Conservation (phyloP, 2,797 vertebrate species). For the Tamandua tetradactyla region DNA sequence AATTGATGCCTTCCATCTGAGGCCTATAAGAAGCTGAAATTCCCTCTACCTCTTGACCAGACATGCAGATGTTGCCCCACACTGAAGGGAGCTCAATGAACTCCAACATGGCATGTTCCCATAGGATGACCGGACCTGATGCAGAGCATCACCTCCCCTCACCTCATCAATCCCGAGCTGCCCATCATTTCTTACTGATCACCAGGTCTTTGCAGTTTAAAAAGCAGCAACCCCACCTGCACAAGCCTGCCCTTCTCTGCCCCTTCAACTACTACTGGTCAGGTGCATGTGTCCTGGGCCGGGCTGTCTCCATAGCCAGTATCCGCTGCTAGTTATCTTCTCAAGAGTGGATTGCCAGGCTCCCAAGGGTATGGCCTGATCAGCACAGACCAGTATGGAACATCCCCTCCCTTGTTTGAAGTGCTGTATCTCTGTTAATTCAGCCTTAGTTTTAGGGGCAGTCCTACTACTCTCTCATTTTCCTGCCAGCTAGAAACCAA, state of each 20-base stretch:
- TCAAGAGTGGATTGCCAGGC: background rate
- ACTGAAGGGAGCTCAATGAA: background rate
- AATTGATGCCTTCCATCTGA: no score
- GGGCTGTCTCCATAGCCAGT: background rate
- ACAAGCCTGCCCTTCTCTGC: background rate
- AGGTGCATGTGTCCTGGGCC: background rate
- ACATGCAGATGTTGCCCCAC: background rate
- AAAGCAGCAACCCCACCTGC: background rate
- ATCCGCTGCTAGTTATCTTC: background rate
- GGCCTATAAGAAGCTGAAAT: background rate
- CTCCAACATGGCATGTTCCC: background rate
- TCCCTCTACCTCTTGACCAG: background rate
- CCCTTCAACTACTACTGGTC: background rate
- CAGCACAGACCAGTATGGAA: background rate
- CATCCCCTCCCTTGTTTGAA: background rate
- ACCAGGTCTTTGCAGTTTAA: background rate
- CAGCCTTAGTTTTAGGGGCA: background rate
- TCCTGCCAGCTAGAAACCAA: no score
- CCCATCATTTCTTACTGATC: background rate
- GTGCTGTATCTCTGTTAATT: background rate
- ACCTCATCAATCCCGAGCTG: rapidly evolving
- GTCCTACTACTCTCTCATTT: no score
- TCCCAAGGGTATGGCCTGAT: background rate
- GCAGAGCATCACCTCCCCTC: background rate
- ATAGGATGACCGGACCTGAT: no score